phyloP scores from a whole-genome alignment of 2,888 invertebrate genomes.

The Synergus japonicus region DNA sequence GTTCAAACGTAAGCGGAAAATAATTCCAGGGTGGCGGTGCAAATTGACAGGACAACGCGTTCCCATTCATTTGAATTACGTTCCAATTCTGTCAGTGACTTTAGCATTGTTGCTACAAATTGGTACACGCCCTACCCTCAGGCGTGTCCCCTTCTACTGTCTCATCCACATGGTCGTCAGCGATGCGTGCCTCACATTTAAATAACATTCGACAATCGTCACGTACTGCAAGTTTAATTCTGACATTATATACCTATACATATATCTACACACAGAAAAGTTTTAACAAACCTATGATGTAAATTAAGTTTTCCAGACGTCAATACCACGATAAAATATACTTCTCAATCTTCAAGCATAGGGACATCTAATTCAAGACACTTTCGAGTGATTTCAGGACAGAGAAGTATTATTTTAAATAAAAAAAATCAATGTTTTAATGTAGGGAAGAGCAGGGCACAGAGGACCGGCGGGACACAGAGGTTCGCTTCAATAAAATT shows the following conservation, averaged over 20 bases:
- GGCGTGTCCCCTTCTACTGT: constrained; percentile 56
- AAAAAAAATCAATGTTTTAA: too few relatives aligned
- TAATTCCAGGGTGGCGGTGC: constrained; percentile 73
- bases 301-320: background rate
- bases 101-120: constrained; percentile 77
- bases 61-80: constrained; percentile 76
- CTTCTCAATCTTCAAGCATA: background rate
- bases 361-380: too few relatives aligned
- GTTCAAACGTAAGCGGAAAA: constrained; percentile 69
- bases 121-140: constrained; percentile 75
- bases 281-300: constrained; percentile 3
- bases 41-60: constrained; percentile 76
- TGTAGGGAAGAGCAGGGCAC: too few relatives aligned
- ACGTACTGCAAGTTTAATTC: constrained; percentile 54
- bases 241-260: constrained; percentile 27
- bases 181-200: constrained; percentile 58
- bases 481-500: too few relatives aligned
- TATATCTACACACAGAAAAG: background rate
- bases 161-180: constrained; percentile 52
- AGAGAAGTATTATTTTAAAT: too few relatives aligned
- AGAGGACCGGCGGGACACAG: too few relatives aligned
- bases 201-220: constrained; percentile 62
- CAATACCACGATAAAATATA: background rate
- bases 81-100: constrained; percentile 76
- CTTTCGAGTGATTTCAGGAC: too few relatives aligned